These are phyloP conservation scores for Podotricha telesiphe DNA, from an alignment of 2,888 invertebrate species.

Conservation along the genomic window DNA sequence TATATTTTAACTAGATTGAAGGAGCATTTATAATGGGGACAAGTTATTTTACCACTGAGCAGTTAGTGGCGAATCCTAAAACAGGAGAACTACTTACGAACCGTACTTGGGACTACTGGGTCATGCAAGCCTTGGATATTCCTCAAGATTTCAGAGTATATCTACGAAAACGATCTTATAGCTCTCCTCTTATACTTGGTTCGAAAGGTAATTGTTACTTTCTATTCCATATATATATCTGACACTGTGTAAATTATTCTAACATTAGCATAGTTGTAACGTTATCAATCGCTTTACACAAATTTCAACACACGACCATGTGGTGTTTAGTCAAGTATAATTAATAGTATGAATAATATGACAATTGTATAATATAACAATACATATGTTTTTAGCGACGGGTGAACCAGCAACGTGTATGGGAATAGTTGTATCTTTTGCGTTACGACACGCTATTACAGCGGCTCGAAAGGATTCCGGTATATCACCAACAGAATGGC, in stretches of 20 bases:
- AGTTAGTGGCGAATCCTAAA: slow-evolving; percentile 80
- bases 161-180: slow-evolving; percentile 82
- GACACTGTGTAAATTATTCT: too few relatives aligned
- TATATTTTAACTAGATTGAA: slow-evolving; percentile 69
- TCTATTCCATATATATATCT: background rate
- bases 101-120: slow-evolving; percentile 87
- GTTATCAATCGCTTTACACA: too few relatives aligned
- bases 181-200: slow-evolving; percentile 81
- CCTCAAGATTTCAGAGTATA: slow-evolving; percentile 85
- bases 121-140: slow-evolving; percentile 86
- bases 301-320: too few relatives aligned
- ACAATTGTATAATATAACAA: too few relatives aligned
- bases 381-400: slow-evolving; percentile 63
- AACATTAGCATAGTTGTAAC: too few relatives aligned
- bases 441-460: slow-evolving; percentile 85
- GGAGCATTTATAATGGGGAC: slow-evolving; percentile 87
- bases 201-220: slow-evolving; percentile 68
- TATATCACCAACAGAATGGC: slow-evolving; percentile 80
- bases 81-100: slow-evolving; percentile 85
- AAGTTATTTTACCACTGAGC: slow-evolving; percentile 87
- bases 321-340: too few relatives aligned
- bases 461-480: slow-evolving; percentile 85
- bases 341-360: too few relatives aligned
- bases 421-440: slow-evolving; percentile 79
- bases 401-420: slow-evolving; percentile 81